Evolutionary conservation across 2,113 vertebrate species (phyloP), one percentile per base, ranked within the genome.

Genomic region (Oreotrochilus melanogaster): DNA sequence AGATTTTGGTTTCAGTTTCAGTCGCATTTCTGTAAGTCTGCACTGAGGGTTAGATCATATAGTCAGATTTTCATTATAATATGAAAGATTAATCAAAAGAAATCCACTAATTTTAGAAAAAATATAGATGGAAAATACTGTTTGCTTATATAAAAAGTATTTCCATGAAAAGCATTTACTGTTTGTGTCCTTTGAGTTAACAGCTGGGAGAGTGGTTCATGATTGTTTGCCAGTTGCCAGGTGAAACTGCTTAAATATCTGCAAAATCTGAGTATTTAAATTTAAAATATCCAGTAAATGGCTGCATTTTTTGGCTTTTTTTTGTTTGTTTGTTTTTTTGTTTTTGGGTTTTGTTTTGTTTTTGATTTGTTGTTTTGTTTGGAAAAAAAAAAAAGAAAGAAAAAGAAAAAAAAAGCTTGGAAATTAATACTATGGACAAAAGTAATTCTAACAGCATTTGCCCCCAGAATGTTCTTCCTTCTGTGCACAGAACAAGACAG

Each of bases 1-100:
- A 89, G 24, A 27, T 58, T 80, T 75, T 75, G 10, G 37, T 91
- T 95, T 86, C 25, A 47, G 30, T 85, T 94, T 73, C 56, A 62
- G 12, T 74, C 70, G n/a, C 43, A 24, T 14, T 70, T 70, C 57
- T 78, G 24, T 66, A 57, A 37, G 21, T 50, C 42, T 64, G 60
- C 6, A 35, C 4, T 8, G 15, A 86, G 65, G 11, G 25, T 48
- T 60, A n/a, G 33, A 51, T 47, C 15, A 6, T 27, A 70, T n/a
- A 58, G 15, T 51, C 33, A 85, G 17, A 10, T 82, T 85, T 89
- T 65, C 37, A 43, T 75, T 82, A 22, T 12, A 51, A 9, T 8
- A 31, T 56, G 39, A 75, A 67, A 88, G 61, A 78, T 64, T 64
- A 75, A 39, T 48, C 28, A 75, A 82, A 78, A 62, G 5, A 7